phyloP scores from a whole-genome alignment of 2,797 vertebrate genomes.

The Microctenopoma steveboyesi region DNA sequence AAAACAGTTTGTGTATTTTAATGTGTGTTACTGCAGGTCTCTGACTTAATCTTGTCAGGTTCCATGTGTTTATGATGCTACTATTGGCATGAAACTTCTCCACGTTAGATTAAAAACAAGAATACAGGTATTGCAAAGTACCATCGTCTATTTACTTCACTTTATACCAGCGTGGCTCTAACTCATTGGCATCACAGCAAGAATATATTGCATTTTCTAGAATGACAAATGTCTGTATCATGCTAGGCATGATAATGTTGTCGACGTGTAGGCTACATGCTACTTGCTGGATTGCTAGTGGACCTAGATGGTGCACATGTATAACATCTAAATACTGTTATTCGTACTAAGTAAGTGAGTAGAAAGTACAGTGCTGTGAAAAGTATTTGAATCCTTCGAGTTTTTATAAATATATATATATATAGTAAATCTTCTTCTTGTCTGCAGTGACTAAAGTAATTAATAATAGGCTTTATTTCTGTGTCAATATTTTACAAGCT shows the following conservation, averaged over 20 bases:
- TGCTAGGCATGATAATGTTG: constrained; percentile 15
- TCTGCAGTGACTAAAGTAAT: no score
- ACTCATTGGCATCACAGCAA: constrained; percentile 22
- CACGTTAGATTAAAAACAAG: constrained; percentile 41
- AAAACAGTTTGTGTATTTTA: constrained; percentile 7
- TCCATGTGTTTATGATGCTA: constrained; percentile 48
- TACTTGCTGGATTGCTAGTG: neutral
- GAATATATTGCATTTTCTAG: constrained; percentile 22
- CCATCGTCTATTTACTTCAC: constrained; percentile 19
- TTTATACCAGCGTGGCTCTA: constrained; percentile 32
- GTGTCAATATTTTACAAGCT: constrained; percentile 1
- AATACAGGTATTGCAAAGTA: constrained; percentile 60
- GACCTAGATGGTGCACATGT: neutral
- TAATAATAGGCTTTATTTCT: constrained; percentile 6
- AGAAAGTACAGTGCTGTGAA: no score
- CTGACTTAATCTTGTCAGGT: constrained; percentile 54
- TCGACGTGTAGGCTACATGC: constrained; percentile 4
- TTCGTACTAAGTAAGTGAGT: no score
- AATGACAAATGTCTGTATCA: constrained; percentile 22
- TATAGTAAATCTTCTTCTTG: no score
- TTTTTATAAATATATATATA: no score
- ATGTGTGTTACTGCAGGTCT: constrained; percentile 39
- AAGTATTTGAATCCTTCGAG: no score
- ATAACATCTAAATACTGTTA: neutral
- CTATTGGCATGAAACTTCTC: constrained; percentile 46